phyloP scores from a whole-genome alignment of 2,113 vertebrate genomes.

The Eupsittula cactorum region DNA sequence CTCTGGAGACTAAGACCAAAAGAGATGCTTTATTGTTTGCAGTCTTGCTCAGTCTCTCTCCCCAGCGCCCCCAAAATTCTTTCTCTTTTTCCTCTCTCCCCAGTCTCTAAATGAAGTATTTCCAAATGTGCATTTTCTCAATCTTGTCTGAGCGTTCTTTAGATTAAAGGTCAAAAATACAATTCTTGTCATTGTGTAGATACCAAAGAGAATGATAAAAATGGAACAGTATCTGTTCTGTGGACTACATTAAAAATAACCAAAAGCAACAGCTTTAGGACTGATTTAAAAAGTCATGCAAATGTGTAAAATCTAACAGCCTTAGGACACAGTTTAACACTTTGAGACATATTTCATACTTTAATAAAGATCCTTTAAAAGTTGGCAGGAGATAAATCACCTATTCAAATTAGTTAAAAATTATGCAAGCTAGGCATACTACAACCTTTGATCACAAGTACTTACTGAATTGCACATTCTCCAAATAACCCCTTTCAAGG shows the following conservation, averaged over 20 bases:
- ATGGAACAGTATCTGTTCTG: conserved; percentile 49
- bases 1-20: background rate
- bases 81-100: background rate
- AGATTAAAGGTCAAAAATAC: conserved; percentile 54
- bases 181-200: conserved; percentile 34
- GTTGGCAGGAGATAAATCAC: conserved; percentile 68
- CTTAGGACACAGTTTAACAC: conserved; percentile 67
- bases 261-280: conserved; percentile 39
- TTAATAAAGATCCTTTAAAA: conserved; percentile 68
- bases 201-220: conserved; percentile 45
- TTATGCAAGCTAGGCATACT: conserved; percentile 62
- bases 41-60: background rate
- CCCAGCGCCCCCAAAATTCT: background rate
- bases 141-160: conserved; percentile 35
- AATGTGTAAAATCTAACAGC: conserved; percentile 72
- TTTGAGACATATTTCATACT: conserved; percentile 63
- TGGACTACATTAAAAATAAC: conserved; percentile 59
- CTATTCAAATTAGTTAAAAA: conserved; percentile 66
- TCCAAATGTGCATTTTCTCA: conserved; percentile 52
- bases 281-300: conserved; percentile 67
- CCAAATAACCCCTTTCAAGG: background rate
- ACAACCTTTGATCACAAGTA: conserved; percentile 38
- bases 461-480: conserved; percentile 16
- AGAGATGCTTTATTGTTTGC: conserved; percentile 11
- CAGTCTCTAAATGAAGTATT: conserved; percentile 17